These are phyloP conservation scores for Bembecia ichneumoniformis DNA, from an alignment of 2,888 invertebrate species.

Conservation along the genomic window DNA sequence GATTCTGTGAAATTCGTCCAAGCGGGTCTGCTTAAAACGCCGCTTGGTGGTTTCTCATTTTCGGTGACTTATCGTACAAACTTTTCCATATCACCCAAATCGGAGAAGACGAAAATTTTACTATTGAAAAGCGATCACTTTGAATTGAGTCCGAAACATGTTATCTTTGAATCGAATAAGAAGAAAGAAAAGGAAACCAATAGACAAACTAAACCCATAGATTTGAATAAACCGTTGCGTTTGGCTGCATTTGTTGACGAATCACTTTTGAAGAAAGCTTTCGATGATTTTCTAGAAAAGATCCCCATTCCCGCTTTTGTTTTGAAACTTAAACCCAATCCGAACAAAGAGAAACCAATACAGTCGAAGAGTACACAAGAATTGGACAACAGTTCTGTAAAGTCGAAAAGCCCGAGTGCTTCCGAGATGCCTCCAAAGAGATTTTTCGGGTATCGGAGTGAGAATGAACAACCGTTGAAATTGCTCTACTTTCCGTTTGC, in stretches of 20 bases:
- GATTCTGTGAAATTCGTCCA: slow-evolving; percentile 85
- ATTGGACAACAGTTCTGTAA: slow-evolving; percentile 24
- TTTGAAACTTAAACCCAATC: slow-evolving; percentile 42
- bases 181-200: slow-evolving; percentile 67
- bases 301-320: slow-evolving; percentile 35
- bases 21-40: slow-evolving; percentile 90
- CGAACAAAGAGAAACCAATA: slow-evolving; percentile 21
- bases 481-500: slow-evolving; percentile 85
- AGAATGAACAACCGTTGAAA: slow-evolving; percentile 77
- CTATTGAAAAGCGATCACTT: slow-evolving; percentile 96
- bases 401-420: slow-evolving; percentile 50
- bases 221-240: slow-evolving; percentile 80
- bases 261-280: slow-evolving; percentile 34
- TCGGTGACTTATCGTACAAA: slow-evolving; percentile 91
- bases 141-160: slow-evolving; percentile 80
- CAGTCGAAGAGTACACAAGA: slow-evolving; percentile 53
- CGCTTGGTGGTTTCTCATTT: slow-evolving; percentile 87
- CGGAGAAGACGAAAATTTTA: slow-evolving; percentile 77
- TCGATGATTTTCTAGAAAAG: slow-evolving; percentile 48
- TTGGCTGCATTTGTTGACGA: slow-evolving; percentile 83
- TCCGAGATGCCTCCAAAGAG: slow-evolving; percentile 58
- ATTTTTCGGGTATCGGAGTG: slow-evolving; percentile 51
- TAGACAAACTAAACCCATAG: slow-evolving; percentile 52
- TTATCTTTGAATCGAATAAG: slow-evolving; percentile 72
- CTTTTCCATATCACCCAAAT: slow-evolving; percentile 90